Percentiles rank a stretch among this genome's conserved stretches.
phyloP scores from a whole-genome alignment of 2,113 vertebrate species.

The Halichoeres trimaculatus region DNA sequence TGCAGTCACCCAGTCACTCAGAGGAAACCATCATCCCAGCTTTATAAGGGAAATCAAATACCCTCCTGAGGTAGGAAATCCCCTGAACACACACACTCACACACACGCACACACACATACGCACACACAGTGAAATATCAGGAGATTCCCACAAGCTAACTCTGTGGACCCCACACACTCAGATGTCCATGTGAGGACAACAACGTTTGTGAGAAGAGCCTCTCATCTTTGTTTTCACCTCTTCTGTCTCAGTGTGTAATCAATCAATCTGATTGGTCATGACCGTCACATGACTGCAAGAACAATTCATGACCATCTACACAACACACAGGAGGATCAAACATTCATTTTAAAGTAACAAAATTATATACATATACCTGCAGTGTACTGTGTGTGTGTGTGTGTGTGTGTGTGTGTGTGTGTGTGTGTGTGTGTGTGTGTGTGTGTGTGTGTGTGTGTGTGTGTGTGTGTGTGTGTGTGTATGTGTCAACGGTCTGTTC shows the following conservation, averaged over 20 bases:
- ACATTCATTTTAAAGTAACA: too few species aligned
- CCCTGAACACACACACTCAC: constrained; percentile 8
- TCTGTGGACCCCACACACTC: neutral
- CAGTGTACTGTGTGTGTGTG: neutral
- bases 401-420: neutral
- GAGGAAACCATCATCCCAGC: neutral
- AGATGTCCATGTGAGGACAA: constrained; percentile 43
- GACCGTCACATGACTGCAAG: too few species aligned
- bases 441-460: neutral
- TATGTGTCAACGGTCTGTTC: constrained; percentile 3
- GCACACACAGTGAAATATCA: constrained; percentile 28
- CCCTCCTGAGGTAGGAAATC: constrained; percentile 46
- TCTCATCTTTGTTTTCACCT: too few species aligned
- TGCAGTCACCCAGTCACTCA: constrained; percentile 36
- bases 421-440: neutral
- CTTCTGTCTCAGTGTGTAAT: neutral
- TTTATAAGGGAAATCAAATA: constrained; percentile 48
- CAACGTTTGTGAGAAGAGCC: neutral
- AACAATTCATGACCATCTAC: too few species aligned
- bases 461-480: neutral
- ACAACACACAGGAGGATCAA: too few species aligned
- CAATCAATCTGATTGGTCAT: neutral
- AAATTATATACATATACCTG: too few species aligned
- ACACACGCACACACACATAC: neutral
- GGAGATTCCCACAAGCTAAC: constrained; percentile 45